These are phyloP conservation scores for Todiramphus saurophagus DNA, from an alignment of 2,113 vertebrate genomes.

Conservation along the genomic window DNA sequence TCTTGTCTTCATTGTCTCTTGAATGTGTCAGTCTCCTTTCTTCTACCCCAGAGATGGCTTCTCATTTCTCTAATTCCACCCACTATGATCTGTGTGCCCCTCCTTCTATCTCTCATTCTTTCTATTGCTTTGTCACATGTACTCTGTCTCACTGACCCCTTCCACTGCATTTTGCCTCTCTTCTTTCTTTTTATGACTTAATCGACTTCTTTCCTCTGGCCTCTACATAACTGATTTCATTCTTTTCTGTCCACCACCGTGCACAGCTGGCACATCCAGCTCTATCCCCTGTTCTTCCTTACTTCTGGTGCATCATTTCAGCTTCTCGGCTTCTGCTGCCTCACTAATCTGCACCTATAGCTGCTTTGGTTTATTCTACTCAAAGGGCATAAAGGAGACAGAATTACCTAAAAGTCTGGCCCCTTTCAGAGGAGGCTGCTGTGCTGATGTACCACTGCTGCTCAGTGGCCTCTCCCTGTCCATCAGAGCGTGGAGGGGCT, in stretches of 20 bases:
- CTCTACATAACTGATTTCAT: not conserved
- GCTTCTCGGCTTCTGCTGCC: not conserved
- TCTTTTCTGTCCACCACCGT: not conserved
- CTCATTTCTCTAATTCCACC: not conserved
- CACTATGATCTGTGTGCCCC: not conserved
- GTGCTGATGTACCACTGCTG: not conserved
- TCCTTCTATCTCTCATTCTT: not conserved
- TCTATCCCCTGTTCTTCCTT: not conserved
- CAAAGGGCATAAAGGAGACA: not conserved
- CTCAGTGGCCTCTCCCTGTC: not conserved
- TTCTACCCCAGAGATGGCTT: not conserved
- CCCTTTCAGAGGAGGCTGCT: not conserved
- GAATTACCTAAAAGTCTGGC: no score
- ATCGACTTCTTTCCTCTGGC: not conserved
- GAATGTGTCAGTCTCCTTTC: not conserved
- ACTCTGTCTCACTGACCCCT: not conserved
- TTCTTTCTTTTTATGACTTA: not conserved
- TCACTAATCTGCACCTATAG: not conserved
- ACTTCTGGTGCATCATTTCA: not conserved
- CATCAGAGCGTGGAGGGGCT: fast-evolving
- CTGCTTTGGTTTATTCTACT: not conserved
- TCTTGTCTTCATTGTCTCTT: not conserved
- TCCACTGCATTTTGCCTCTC: not conserved
- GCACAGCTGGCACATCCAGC: not conserved
- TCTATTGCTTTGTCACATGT: not conserved